These are phyloP conservation scores for Thysanoteuthis rhombus DNA, from an alignment of 2,888 invertebrate genomes.

Conservation along the genomic window DNA sequence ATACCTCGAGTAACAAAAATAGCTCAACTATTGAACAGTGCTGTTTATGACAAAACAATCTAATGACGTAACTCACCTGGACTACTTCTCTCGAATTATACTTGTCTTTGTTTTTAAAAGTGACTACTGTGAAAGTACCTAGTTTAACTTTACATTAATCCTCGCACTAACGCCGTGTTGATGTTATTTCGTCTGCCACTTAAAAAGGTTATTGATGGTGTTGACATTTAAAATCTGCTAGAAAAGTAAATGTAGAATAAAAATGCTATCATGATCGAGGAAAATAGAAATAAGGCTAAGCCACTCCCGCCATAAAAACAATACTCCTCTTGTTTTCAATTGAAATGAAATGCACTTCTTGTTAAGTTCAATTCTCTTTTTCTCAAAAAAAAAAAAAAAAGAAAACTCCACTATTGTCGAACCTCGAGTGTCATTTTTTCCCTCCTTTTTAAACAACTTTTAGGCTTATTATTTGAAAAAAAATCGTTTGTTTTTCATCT, in stretches of 20 bases:
- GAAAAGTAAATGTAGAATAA: background rate
- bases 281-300: background rate
- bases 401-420: too few relatives aligned
- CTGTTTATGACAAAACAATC: too few relatives aligned
- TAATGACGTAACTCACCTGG: background rate
- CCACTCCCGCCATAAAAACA: background rate
- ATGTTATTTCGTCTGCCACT: background rate
- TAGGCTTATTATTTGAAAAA: background rate
- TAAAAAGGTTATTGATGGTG: background rate
- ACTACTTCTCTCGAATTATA: too few relatives aligned
- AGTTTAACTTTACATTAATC: too few relatives aligned
- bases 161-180: too few relatives aligned
- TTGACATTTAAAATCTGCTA: background rate
- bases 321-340: background rate
- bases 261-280: too few relatives aligned
- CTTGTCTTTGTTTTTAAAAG: background rate
- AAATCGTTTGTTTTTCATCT: too few relatives aligned
- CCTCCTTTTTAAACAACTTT: background rate
- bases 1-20: background rate
- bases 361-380: too few relatives aligned
- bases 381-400: too few relatives aligned
- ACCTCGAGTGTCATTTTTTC: background rate
- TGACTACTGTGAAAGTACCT: background rate
- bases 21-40: too few relatives aligned
- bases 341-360: too few relatives aligned